phyloP scores from a whole-genome alignment of 1,140 invertebrate genomes.

The Atta colombica region DNA sequence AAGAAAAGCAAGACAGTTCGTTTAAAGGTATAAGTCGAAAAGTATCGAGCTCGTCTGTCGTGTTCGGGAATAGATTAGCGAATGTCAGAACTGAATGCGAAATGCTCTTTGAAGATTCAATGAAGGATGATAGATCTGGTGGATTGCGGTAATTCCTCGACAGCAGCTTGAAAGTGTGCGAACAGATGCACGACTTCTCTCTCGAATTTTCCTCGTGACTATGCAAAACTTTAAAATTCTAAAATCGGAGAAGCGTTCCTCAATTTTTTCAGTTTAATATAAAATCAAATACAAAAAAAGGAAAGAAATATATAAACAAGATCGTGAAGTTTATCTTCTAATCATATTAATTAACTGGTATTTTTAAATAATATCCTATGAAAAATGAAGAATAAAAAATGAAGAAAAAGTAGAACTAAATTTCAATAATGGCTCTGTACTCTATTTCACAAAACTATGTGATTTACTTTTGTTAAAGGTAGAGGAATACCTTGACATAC shows the following conservation, averaged over 20 bases:
- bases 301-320: not conserved
- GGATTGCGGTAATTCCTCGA: slow-evolving; percentile 51
- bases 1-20: not conserved
- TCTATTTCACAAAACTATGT: slow-evolving; percentile 27
- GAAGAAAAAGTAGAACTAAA: not conserved
- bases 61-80: slow-evolving; percentile 61
- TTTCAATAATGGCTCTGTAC: not conserved
- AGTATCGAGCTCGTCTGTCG: slow-evolving; percentile 41
- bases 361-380: not conserved
- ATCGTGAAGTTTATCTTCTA: not conserved
- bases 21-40: slow-evolving; percentile 25
- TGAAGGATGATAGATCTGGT: slow-evolving; percentile 56
- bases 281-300: not conserved
- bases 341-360: not conserved
- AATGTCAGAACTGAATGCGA: slow-evolving; percentile 59
- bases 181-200: slow-evolving; percentile 54
- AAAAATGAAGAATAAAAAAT: not conserved
- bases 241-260: not conserved
- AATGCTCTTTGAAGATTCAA: slow-evolving; percentile 62
- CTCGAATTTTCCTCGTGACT: slow-evolving; percentile 55
- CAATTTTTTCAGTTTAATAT: not conserved
- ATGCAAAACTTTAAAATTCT: slow-evolving; percentile 44
- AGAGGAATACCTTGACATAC: slow-evolving; percentile 30
- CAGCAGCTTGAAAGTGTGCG: slow-evolving; percentile 49
- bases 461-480: slow-evolving; percentile 15